phyloP scores from a whole-genome alignment of 2,888 invertebrate genomes.

The Drosophila kuntzei region DNA sequence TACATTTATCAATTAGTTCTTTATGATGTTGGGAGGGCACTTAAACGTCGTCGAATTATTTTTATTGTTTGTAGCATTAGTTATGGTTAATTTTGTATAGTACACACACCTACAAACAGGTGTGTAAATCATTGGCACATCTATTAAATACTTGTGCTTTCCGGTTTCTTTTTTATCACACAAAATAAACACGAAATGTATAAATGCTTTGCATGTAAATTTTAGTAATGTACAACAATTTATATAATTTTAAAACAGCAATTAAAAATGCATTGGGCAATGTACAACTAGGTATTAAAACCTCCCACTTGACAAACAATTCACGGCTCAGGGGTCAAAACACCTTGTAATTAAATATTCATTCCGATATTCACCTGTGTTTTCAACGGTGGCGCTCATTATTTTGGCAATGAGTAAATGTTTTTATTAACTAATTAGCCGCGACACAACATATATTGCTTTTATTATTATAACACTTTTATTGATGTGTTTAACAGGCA shows the following conservation, averaged over 20 bases:
- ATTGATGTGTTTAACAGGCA: slow-evolving; percentile 8
- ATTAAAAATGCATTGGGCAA: slow-evolving; percentile 12
- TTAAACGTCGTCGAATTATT: neutral
- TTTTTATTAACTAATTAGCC: slow-evolving; percentile 10
- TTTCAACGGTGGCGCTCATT: slow-evolving; percentile 45
- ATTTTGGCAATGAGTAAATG: neutral
- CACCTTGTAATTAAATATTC: slow-evolving; percentile 17
- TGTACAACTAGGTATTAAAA: neutral
- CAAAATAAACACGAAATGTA: slow-evolving; percentile 16
- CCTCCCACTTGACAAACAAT: slow-evolving; percentile 6
- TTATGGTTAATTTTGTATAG: neutral
- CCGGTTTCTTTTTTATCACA: slow-evolving; percentile 1
- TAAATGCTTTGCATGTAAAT: slow-evolving; percentile 7
- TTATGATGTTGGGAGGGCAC: neutral
- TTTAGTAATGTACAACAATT: slow-evolving; percentile 8
- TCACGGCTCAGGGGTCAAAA: slow-evolving; percentile 1
- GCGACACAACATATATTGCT: slow-evolving; percentile 3
- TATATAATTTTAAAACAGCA: slow-evolving; percentile 18
- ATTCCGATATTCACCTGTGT: slow-evolving; percentile 56
- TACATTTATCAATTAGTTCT: neutral
- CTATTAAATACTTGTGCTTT: slow-evolving; percentile 4
- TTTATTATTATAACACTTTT: slow-evolving; percentile 4
- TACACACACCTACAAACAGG: neutral
- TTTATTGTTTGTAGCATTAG: neutral
- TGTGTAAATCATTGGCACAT: neutral